Evolutionary conservation across 2,888 invertebrate species (phyloP), one percentile per base, ranked within the genome.

Genomic region (Holacanthella duospinosa): DNA sequence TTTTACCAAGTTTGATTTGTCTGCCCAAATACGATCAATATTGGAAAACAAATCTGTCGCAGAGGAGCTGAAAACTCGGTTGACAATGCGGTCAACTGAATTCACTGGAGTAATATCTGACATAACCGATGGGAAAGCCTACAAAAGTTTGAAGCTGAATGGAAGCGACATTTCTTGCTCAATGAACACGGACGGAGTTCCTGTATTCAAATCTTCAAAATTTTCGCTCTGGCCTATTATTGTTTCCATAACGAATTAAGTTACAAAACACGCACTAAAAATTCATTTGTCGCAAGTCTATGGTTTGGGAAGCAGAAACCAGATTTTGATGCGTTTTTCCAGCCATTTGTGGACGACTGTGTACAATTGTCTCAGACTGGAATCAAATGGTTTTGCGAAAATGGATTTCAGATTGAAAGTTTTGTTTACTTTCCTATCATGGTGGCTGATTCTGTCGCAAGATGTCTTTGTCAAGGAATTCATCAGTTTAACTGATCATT

Each of bases 171-270:
- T 68, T 21, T 61, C 66, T 16, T 55, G 59, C 24, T 43, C 57
- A 9, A 21, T 60, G 1, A 65, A 63, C 43, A 65, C 63, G 1
- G 68, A 68, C 43, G 68, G 66, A 12, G 63, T 65, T 43, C 63
- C 66, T 4, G 57, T 64, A 0, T 68, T 66, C 29, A 62, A 65
- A 21, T 67, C 64, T 0, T 65, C 65, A 2, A 65, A 57, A 9
- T 54, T 24, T 28, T 61, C 61, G 2, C 27, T 65, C 2, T 68
- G 68, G 68, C 65, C 67, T 1, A 29, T 65, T 27, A 29, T 66
- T 2, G 16, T 62, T 9, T 48, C 62, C 9, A 28, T 65, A 63
- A 63, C 43, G 65, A 65, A 29, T 55, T 65, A 6, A 54, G 48
- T 16, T 54, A 60, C 25, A 21, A 29, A 53, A 21, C 57, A 16